Evolutionary conservation across 2,797 vertebrate genomes (phyloP), one percentile per base, ranked within the genome.

Genomic region (Petrocephalus sullivani): DNA sequence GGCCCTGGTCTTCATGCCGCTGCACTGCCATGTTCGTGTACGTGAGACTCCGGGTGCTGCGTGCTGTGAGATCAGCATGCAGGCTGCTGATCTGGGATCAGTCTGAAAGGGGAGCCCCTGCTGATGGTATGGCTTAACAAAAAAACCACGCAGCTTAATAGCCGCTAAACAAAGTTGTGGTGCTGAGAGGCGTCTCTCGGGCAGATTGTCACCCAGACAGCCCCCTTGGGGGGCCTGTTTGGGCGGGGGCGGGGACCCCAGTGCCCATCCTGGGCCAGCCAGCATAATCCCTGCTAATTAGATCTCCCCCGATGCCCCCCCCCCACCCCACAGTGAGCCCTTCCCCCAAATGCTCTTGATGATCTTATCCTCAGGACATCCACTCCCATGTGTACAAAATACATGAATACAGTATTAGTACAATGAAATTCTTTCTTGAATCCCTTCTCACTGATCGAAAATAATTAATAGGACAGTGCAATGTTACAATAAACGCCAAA

Each of bases 201-300:
- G 78, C 14, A 53, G 54, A 85, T 58, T 85, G 54, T 57, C 53
- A 33, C 54, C 89, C 87, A 89, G 90, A 92, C 91, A 78, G 61
- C 87, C 90, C 90, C 90, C 82, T 21, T 93, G 90, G 92, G 89
- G 37, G 85, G 82, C 9, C 12, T 64, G 9, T 28, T 23, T 28
- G 90, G 88, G 89, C n/a, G 88, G 33, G 56, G 89, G 92, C 92
- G 94, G 92, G 90, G 91, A 90, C 91, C 91, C 91, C 89, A 89
- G 89, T 82, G 92, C 92, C 94, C 93, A 91, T 92, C 83, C 84
- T 61, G 10, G 92, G 93, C 94, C 94, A 92, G 87, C 78, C 87
- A 92, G 90, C 91, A 92, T 95, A 95, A 96, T 94, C 93, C 93
- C 87, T 90, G 91, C 92, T 95, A 95, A 96, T 95, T 94, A 93